Evolutionary conservation across 2,888 invertebrate species (phyloP), one percentile per base, ranked within the genome.

Genomic region (Cyclophora punctaria): DNA sequence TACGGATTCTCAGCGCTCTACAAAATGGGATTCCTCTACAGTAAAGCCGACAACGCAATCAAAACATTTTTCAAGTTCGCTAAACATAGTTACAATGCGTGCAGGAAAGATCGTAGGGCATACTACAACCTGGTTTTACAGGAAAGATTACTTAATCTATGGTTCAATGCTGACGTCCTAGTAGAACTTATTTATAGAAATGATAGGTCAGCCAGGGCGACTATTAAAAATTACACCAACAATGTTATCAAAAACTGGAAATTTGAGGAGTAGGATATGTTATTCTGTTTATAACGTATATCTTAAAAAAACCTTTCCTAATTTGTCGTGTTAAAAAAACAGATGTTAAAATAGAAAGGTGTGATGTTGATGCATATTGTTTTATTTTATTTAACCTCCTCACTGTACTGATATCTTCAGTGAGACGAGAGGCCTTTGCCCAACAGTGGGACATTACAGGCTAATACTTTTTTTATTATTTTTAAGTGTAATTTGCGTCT

Each of bases 1-100:
- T 72, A 73, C 45, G 60, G 47, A 0, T 41, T 50, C 0, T 49
- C 53, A 0, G 48, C 69, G 0, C 45, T 80, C 0, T 83, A 79
- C 53, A 81, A 75, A 61, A 80, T 83, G 81, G 83, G 83, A 0
- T 81, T 70, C 33, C 44, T 83, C 3, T 69, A 71, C 37, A 69
- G 72, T 37, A 82, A 75, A 57, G 67, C 72, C 0, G 83, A 83
- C 34, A 62, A 57, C 0, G 62, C 66, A 0, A 66, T 66, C 3
- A 78, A 72, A 34, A 62, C 54, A 0, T 77, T 76, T 7, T 50
- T 59, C 0, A 56, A 58, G 5, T 65, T 68, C n/a, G 58, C 67
- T 0, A 20, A 20, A 20, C 20, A 20, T 20, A 20, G 20, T 20
- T 64, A 49, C 5, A 65, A 61, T 5, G 51, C 62, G 0, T 20